phyloP scores from a whole-genome alignment of 1,140 invertebrate species.

The Branchinecta lynchi region DNA sequence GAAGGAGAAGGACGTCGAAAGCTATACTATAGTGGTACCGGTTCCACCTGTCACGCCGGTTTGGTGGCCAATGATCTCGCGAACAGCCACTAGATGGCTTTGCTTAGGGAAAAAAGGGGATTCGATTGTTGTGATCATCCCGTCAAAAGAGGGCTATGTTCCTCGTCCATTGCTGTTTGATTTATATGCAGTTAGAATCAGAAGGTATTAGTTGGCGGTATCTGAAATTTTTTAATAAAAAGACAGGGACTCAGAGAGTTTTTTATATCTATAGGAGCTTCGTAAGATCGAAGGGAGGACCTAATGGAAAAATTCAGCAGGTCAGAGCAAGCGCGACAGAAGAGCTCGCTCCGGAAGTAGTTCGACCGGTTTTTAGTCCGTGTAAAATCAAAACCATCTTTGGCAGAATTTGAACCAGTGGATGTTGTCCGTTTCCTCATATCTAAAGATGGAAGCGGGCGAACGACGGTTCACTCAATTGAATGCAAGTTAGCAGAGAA shows the following conservation, averaged over 20 bases:
- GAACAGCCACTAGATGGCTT: neutral
- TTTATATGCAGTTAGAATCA: neutral
- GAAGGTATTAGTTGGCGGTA: neutral
- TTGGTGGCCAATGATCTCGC: neutral
- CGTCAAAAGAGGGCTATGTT: constrained; percentile 5
- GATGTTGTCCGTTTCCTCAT: neutral
- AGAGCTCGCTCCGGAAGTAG: neutral
- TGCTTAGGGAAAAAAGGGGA: neutral
- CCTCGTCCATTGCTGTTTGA: neutral
- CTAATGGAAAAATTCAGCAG: neutral
- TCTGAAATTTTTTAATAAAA: neutral
- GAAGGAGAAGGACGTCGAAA: neutral
- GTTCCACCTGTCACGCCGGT: neutral
- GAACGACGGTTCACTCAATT: neutral
- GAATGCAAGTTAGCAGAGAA: neutral
- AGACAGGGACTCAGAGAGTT: neutral
- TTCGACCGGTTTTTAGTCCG: neutral
- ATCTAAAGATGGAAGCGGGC: neutral
- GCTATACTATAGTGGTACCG: neutral
- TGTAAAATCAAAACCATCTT: neutral
- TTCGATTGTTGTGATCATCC: neutral
- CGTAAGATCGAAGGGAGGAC: neutral
- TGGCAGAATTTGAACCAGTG: neutral
- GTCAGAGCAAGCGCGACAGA: neutral
- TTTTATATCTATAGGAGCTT: neutral